Evolutionary conservation across 2,113 vertebrate species (phyloP).

Genomic region (Salvelinus fontinalis): DNA sequence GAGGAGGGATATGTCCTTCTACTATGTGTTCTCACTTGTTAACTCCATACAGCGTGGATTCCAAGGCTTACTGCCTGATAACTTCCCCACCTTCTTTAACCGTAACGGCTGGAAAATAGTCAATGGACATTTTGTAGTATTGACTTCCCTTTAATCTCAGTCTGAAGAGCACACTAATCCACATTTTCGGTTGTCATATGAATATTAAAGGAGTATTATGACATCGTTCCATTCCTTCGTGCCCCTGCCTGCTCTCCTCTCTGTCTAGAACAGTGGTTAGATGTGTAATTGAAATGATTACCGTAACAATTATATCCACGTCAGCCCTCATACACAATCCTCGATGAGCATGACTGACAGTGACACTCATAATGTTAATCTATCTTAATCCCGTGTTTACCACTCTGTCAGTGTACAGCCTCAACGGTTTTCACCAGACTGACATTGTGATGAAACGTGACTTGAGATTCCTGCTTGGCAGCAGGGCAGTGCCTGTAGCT

Average conservation of each 20-base stretch:
- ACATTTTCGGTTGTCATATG: constrained; percentile 31
- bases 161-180: constrained; percentile 29
- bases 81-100: background rate
- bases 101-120: constrained; percentile 38
- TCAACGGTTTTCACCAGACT: constrained; percentile 21
- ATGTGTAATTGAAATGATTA: constrained; percentile 49
- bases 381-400: constrained; percentile 5
- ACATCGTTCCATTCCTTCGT: constrained; percentile 31
- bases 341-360: constrained; percentile 43
- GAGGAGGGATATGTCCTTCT: background rate
- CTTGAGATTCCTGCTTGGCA: constrained; percentile 34
- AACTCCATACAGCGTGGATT: background rate
- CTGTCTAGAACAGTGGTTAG: constrained; percentile 15
- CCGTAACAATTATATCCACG: constrained; percentile 33
- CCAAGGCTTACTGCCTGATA: background rate
- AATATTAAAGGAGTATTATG: constrained; percentile 22
- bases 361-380: constrained; percentile 13
- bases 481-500: background rate
- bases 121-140: constrained; percentile 29
- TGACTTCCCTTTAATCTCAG: constrained; percentile 22
- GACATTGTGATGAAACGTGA: constrained; percentile 7
- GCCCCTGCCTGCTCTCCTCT: constrained; percentile 42
- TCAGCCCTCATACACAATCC: constrained; percentile 23
- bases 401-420: constrained; percentile 6
- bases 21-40: background rate